Percentiles rank a stretch among this genome's conserved stretches.
phyloP scores from a whole-genome alignment of 2,797 vertebrate species.

The Protosalanx chinensis region DNA sequence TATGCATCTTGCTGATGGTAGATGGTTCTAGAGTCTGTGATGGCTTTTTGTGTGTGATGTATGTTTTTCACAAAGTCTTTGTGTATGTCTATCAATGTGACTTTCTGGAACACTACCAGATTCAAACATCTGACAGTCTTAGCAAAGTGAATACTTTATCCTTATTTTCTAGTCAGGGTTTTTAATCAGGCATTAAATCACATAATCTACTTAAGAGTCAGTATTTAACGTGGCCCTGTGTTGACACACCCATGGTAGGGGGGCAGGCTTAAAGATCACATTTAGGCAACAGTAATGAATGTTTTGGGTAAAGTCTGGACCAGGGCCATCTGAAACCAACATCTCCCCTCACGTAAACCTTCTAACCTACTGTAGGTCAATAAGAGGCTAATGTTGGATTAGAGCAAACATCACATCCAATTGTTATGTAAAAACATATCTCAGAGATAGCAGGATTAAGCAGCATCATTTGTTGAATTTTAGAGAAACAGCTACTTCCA shows the following conservation, averaged over 20 bases:
- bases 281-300: slow-evolving; percentile 18
- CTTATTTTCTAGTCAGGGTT: slow-evolving; percentile 20
- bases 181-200: slow-evolving; percentile 36
- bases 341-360: slow-evolving; percentile 16
- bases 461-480: background rate
- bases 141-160: background rate
- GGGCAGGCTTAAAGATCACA: slow-evolving; percentile 16
- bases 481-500: background rate
- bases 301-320: slow-evolving; percentile 12
- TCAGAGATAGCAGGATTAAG: background rate
- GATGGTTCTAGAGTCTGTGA: too few species aligned
- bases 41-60: background rate
- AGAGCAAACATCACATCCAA: slow-evolving; percentile 17
- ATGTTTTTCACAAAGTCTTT: background rate
- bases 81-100: background rate
- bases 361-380: slow-evolving; percentile 11
- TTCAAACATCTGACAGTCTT: slow-evolving; percentile 1
- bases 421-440: slow-evolving; percentile 13
- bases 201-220: slow-evolving; percentile 36
- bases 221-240: slow-evolving; percentile 28
- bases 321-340: slow-evolving; percentile 9
- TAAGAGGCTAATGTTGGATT: slow-evolving; percentile 22
- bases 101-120: background rate
- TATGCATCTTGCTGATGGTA: too few species aligned
- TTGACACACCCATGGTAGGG: slow-evolving; percentile 14